Evolutionary conservation across 2,888 invertebrate genomes (phyloP), one percentile per base, ranked within the genome.

Genomic region (Steromphala cineraria): DNA sequence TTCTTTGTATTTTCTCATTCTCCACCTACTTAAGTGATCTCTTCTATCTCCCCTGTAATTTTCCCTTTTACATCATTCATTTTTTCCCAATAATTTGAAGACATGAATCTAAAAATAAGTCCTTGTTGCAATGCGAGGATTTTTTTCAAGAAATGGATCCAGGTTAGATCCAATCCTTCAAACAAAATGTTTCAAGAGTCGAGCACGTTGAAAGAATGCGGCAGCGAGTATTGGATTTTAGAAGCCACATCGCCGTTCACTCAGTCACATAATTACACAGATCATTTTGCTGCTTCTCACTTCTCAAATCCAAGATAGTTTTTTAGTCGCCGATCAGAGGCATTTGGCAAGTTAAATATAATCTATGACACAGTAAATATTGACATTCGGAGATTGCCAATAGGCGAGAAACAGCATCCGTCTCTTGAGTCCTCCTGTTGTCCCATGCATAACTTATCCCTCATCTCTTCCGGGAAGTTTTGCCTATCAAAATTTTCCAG

Each of bases 401-500:
- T 3, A 19, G 71, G 19, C 31, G 71, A 36, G 71, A 36, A 71
- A 40, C 19, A 40, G 19, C 36, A 36, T 19, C 31, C 3, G 40
- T 36, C 36, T 71, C 36, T 10, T 10, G 31, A 40, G 19, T 71
- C 71, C 19, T n/a, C 36, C 0, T n/a, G 40, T 19, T 71, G 36
- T 19, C 40, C 71, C 40, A 71, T 36, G 71, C 71, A 40, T 71
- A 71, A 71, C 71, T 71, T 71, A 36, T 71, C 31, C 19, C 28
- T n/a, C 19, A 19, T 10, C 31, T 36, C 71, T 36, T 19, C 36
- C 19, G 71, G 71, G 71, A 71, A 71, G 36, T 71, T 71, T 71
- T 40, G 36, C 36, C 71, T 71, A 71, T 71, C 71, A 71, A 71
- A 71, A 71, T 71, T 71, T 71, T 71, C 71, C 40, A 40, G 71